Percentiles rank a stretch among this genome's conserved stretches.
These are phyloP conservation scores for Anniella stebbinsi DNA, from an alignment of 2,797 vertebrate genomes.

Conservation along the genomic window DNA sequence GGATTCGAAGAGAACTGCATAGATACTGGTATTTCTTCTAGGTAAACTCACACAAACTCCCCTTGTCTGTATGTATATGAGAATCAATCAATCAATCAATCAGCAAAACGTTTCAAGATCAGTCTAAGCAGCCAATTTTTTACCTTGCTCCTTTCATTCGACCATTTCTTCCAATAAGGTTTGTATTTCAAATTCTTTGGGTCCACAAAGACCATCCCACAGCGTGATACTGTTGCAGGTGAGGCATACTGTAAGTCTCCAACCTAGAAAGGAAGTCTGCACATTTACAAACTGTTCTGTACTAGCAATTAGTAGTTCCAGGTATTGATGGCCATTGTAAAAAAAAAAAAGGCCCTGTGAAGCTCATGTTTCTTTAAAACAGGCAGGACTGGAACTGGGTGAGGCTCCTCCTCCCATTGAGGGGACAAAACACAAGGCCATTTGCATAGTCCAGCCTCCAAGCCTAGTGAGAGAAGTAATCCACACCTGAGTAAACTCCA, in stretches of 20 bases:
- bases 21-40: background rate
- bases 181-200: slow-evolving; percentile 93
- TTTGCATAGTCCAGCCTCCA: background rate
- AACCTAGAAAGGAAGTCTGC: slow-evolving; percentile 81
- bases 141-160: slow-evolving; percentile 85
- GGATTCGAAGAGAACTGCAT: background rate
- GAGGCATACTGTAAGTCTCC: slow-evolving; percentile 97
- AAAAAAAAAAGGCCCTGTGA: background rate
- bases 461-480: background rate
- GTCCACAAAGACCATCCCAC: slow-evolving; percentile 98
- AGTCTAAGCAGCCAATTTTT: background rate
- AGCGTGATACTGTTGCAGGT: slow-evolving; percentile 96
- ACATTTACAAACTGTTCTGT: background rate
- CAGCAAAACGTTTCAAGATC: background rate
- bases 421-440: background rate
- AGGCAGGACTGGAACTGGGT: background rate
- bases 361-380: background rate
- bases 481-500: background rate
- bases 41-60: background rate
- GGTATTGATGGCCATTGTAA: background rate
- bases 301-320: background rate
- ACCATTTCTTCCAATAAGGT: slow-evolving; percentile 95
- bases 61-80: background rate
- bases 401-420: background rate
- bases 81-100: background rate